Evolutionary conservation across 2,113 vertebrate species (phyloP), one percentile per base, ranked within the genome.

Genomic region (Malurus alboscapulatus): DNA sequence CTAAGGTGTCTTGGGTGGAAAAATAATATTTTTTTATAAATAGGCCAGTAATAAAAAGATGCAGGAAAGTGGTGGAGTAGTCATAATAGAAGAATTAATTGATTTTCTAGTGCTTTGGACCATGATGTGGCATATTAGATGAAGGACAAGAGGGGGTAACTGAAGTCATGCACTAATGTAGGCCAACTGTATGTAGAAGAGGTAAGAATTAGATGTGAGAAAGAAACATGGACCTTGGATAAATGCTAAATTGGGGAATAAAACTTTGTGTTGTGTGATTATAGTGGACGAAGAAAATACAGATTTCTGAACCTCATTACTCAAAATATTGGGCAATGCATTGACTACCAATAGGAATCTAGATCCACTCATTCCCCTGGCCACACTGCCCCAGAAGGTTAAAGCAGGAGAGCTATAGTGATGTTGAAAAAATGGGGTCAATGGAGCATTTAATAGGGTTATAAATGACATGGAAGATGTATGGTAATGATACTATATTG

Each of bases 81-180:
- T 66, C 25, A 8, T 48, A 74, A 29, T 5, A 53, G n/a, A 72
- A 68, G 17, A 53, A 48, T 12, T 1, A 59, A n/a, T 51, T 17
- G 0, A 0, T 26, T 92, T 76, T 69, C 6, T 76, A 25, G 50
- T 59, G 42, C 21, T 77, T 88, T 55, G 51, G 20, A 22, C 38
- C 1, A 1, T 54, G 29, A n/a, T 62, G 22, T 48, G 22, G 7
- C 8, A 4, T 77, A 40, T 53, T 76, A 69, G 16, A 30, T 62
- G 47, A 86, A 80, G n/a, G 19, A n/a, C 30, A 45, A 14, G 27
- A 42, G 40, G 29, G 44, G 15, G 5, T 71, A 32, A 36, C 21
- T 11, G 38, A 71, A 67, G 17, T 51, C 40, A 8, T 40, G 34
- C 0, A 0, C 45, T 76, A 3, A 17, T 75, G 66, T 82, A 65